Evolutionary conservation across 2,113 vertebrate genomes (phyloP), one percentile per base, ranked within the genome.

Genomic region (Phaethon lepturus): DNA sequence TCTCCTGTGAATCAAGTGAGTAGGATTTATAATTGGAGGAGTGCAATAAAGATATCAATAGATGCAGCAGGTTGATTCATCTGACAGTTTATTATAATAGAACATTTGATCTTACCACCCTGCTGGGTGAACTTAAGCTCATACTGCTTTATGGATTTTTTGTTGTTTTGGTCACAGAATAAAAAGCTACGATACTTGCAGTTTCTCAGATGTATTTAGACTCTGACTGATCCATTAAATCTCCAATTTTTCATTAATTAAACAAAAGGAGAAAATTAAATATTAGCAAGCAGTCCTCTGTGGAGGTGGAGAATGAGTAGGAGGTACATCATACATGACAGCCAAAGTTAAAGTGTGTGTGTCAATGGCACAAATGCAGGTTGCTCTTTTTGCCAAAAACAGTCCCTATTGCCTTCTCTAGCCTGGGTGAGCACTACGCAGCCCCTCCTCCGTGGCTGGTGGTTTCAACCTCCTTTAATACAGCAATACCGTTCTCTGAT

Each of bases 41-140:
- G 69, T 67, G 87, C 91, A 93, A 94, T 88, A 89, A 94, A 95
- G 95, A 85, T 90, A 95, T 90, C 91, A 88, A 76, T 94, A 94
- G 73, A 87, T 94, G 84, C 80, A 95, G 76, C 76, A 93, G 62
- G 77, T 91, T 96, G 95, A 94, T 95, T 96, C 89, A 95, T 89
- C 85, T 94, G 89, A 74, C 77, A 90, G 71, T 91, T 96, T 95
- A 93, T 95, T 87, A 75, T 91, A 94, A 91, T 77, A 93, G 86
- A 85, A 91, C 89, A 63, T 91, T 88, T 96, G 77, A 95, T 96
- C 84, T 85, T 94, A 90, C 55, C 84, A 76, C 20, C 66, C 87
- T 95, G 55, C 73, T 91, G 84, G 28, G 81, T 88, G 94, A 94
- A 85, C 50, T 92, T 87, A 68, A 74, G n/a, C 66, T 96, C 71